Conservation (phyloP, 2,113 vertebrate species). For the Sceloporus undulatus region DNA sequence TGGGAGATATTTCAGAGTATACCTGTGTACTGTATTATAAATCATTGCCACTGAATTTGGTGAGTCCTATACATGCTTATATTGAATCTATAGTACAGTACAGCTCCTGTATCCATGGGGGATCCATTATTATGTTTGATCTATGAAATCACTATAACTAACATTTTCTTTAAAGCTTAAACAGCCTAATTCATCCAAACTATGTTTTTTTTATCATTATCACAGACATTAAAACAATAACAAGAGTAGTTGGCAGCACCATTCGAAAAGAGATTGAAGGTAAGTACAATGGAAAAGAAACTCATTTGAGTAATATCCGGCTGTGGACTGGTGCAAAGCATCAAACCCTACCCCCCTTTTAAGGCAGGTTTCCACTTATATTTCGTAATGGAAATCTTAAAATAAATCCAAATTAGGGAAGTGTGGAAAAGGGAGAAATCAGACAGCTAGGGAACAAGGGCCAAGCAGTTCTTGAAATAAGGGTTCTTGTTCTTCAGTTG, state of each 20-base stretch:
- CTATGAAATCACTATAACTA: not conserved
- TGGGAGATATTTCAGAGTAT: too few relatives aligned
- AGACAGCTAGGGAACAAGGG: too few relatives aligned
- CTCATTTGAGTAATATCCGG: not conserved
- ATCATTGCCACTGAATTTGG: too few relatives aligned
- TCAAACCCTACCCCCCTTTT: not conserved
- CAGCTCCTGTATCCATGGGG: too few relatives aligned
- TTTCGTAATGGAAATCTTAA: not conserved
- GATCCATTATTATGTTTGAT: not conserved
- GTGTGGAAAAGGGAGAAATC: not conserved
- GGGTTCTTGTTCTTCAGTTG: not conserved
- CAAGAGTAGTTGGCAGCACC: not conserved
- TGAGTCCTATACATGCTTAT: too few relatives aligned
- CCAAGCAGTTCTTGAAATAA: not conserved
- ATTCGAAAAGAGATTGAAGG: constrained; percentile 41
- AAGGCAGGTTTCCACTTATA: not conserved
- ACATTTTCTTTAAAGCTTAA: not conserved
- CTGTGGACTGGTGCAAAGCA: not conserved
- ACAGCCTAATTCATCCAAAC: not conserved
- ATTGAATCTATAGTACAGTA: too few relatives aligned
- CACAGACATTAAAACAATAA: constrained; percentile 20
- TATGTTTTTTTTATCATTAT: not conserved
- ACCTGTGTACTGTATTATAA: too few relatives aligned
- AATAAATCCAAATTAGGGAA: not conserved
- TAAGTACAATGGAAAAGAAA: not conserved